Base-by-base conservation (phyloP, 2,888 invertebrate genomes). In the Scaptomyza cyrtandrae region DNA sequence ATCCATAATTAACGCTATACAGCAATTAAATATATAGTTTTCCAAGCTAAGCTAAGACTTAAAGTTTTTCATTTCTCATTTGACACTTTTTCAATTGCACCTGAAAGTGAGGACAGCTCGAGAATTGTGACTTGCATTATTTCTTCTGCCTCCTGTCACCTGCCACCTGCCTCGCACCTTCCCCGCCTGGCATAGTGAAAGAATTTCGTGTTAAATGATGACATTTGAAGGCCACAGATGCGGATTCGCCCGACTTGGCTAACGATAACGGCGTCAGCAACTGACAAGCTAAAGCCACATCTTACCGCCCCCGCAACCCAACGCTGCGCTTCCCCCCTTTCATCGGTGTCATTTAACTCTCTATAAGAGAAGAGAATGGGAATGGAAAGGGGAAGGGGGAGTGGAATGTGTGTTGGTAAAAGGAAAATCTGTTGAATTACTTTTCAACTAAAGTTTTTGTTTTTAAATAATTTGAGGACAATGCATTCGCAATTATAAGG, bases 181-280 rank as follows among this genome's bases (percentile, higher is more conserved):
- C 9, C 10, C n/a, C 13, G 0, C n/a, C n/a, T 6, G 0, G 6
- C 37, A n/a, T n/a, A 2, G n/a, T 39, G 27, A 19, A 31, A 14
- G 10, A 35, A 49, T 49, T 49, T 49, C 13, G 6, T 35, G 29
- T 41, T 66, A 55, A 55, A 27, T 19, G 44, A 13, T 56, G 52
- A 37, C 41, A 46, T 14, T 37, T 61, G 43, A 71, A 68, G 69
- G 71, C 48, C 74, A 49, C 31, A 19, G 67, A 55, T 55, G 49
- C 48, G 61, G 16, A n/a, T 37, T 29, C 29, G 33, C 33, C 10
- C 33, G 10, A 33, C 33, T 50, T 50, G 35, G 45, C 54, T 29
- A 44, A 61, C 46, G 39, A 61, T 56, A 66, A 67, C 39, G 70
- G 16, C 52, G 56, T 52, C 43, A 52, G 6, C n/a, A 2, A 37